These are phyloP conservation scores for Calameuta filiformis DNA, from an alignment of 2,888 invertebrate genomes.

Conservation along the genomic window DNA sequence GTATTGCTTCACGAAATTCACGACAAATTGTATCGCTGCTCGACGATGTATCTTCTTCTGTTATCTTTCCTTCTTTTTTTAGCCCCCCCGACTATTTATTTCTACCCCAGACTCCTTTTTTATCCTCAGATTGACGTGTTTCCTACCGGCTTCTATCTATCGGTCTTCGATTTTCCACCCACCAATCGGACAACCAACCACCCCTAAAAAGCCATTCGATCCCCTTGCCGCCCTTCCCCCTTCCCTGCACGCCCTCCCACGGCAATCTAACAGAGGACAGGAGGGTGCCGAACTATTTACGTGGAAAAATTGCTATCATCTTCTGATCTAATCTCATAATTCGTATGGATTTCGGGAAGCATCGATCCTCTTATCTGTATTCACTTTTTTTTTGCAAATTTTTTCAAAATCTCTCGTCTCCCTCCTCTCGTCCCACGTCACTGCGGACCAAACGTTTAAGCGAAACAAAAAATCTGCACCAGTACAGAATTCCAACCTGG, in stretches of 20 bases:
- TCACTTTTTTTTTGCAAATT: too few relatives aligned
- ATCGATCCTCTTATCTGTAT: slow-evolving; percentile 23
- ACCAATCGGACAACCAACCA: slow-evolving; percentile 33
- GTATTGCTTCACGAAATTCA: neutral
- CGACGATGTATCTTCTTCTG: neutral
- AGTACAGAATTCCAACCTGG: too few relatives aligned
- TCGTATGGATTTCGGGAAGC: slow-evolving; percentile 40
- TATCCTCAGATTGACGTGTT: slow-evolving; percentile 22
- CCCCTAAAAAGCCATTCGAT: slow-evolving; percentile 30
- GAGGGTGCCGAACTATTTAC: slow-evolving; percentile 29
- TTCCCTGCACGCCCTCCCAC: slow-evolving; percentile 20
- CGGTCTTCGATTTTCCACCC: slow-evolving; percentile 22
- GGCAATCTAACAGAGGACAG: neutral
- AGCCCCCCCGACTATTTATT: neutral
- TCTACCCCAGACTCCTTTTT: neutral
- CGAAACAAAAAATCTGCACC: too few relatives aligned
- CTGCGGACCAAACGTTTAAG: too few relatives aligned
- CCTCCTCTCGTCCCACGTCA: too few relatives aligned
- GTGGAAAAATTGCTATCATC: slow-evolving; percentile 36
- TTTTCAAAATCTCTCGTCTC: too few relatives aligned
- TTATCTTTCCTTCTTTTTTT: neutral
- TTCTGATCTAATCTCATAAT: slow-evolving; percentile 45
- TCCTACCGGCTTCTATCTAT: slow-evolving; percentile 37
- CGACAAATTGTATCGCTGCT: slow-evolving; percentile 2
- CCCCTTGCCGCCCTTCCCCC: neutral